Evolutionary conservation across 2,888 invertebrate genomes (phyloP).

Genomic region (Phengaris alcon): DNA sequence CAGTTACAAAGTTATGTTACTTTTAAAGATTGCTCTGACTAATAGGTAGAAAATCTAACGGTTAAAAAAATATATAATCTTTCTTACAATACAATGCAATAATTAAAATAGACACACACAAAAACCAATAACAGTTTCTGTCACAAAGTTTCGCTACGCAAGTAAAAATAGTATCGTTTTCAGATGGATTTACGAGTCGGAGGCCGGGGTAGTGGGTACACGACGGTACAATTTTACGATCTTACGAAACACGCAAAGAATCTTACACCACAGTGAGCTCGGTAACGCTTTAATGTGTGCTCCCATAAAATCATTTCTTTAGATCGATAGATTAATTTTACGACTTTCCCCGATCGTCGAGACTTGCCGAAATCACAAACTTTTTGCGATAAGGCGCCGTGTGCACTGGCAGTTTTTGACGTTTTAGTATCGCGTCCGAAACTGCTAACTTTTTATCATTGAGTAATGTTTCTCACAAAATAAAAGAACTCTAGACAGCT

Average conservation of each 20-base stretch:
- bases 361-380: not conserved
- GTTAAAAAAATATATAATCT: too few species aligned
- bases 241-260: slow-evolving; percentile 41
- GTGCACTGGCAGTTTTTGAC: not conserved
- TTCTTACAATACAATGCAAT: not conserved
- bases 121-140: slow-evolving; percentile 2
- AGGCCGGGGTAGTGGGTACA: slow-evolving; percentile 31
- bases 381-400: slow-evolving; percentile 1
- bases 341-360: slow-evolving; percentile 21
- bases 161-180: slow-evolving; percentile 24
- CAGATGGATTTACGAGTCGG: slow-evolving; percentile 34
- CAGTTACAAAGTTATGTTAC: too few species aligned
- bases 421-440: not conserved
- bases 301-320: slow-evolving; percentile 40
- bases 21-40: too few species aligned
- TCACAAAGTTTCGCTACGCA: not conserved
- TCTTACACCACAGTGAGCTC: slow-evolving; percentile 39
- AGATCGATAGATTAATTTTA: slow-evolving; percentile 31
- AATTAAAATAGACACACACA: not conserved
- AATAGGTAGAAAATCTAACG: too few species aligned
- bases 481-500: not conserved
- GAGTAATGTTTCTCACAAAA: not conserved
- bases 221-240: slow-evolving; percentile 40
- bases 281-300: slow-evolving; percentile 36
- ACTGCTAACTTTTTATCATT: not conserved